phyloP scores from a whole-genome alignment of 2,113 vertebrate genomes.

The Puntigrus tetrazona region DNA sequence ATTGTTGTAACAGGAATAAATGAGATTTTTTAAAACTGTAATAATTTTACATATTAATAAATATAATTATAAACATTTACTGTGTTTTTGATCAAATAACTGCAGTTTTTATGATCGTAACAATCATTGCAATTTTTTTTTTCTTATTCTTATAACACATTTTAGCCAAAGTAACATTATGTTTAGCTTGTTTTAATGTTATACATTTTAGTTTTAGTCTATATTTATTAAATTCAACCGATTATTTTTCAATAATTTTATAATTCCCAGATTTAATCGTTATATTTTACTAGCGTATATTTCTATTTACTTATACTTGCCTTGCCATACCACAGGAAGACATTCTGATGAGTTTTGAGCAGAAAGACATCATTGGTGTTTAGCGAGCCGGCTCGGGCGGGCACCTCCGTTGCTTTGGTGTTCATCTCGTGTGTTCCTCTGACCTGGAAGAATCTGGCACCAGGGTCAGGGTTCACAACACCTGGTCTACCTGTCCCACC shows the following conservation, averaged over 20 bases:
- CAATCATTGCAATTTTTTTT: no score
- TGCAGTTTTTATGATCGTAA: no score
- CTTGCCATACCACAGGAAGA: conserved; percentile 91
- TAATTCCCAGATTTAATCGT: not conserved
- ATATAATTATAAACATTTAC: no score
- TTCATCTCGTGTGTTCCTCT: conserved; percentile 81
- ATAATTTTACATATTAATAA: no score
- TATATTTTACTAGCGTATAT: not conserved
- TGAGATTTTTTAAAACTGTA: no score
- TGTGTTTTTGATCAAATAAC: no score
- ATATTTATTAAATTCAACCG: not conserved
- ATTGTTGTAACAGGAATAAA: no score
- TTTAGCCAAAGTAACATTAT: not conserved
- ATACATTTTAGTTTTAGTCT: not conserved
- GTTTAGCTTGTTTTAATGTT: not conserved
- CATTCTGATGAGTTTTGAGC: conserved; percentile 72
- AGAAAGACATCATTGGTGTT: conserved; percentile 88
- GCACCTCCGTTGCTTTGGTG: conserved; percentile 85
- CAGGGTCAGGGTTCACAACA: conserved; percentile 57
- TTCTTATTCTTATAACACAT: not conserved
- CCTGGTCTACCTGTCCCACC: conserved; percentile 80
- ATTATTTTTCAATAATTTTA: not conserved
- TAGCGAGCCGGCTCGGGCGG: conserved; percentile 80
- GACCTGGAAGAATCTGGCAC: conserved; percentile 84
- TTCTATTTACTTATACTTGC: conserved; percentile 57